phyloP scores from a whole-genome alignment of 1,140 invertebrate genomes.

The Drosophila ironensis region DNA sequence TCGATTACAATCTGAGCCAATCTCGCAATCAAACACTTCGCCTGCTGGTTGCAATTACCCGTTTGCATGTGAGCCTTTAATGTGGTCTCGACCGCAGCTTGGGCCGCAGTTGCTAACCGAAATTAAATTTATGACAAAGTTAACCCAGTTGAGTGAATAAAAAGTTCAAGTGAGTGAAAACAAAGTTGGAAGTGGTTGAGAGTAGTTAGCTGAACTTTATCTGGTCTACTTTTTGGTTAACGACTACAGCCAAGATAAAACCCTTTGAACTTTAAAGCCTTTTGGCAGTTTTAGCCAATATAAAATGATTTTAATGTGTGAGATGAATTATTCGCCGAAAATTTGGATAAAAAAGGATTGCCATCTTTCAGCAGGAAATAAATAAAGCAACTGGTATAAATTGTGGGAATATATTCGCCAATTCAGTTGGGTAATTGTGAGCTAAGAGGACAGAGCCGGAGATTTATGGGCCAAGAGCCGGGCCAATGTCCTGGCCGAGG shows the following conservation, averaged over 20 bases:
- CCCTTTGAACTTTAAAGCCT: not conserved
- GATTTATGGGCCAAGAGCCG: slow-evolving; percentile 23
- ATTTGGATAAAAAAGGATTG: not conserved
- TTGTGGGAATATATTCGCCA: slow-evolving; percentile 1
- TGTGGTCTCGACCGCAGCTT: not conserved
- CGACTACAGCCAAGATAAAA: not conserved
- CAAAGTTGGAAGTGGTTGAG: slow-evolving; percentile 5
- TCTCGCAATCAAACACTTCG: slow-evolving; percentile 63
- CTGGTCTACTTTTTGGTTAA: not conserved
- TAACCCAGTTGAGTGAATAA: not conserved
- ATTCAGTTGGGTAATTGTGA: slow-evolving; percentile 11
- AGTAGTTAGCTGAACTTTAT: not conserved
- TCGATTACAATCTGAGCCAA: slow-evolving; percentile 49
- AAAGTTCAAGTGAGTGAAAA: slow-evolving; percentile 16
- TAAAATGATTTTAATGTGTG: no score
- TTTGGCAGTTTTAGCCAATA: no score
- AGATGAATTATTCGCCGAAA: no score
- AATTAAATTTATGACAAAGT: slow-evolving; percentile 19
- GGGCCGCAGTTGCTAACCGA: not conserved
- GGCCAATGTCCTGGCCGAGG: slow-evolving; percentile 21
- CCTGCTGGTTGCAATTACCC: slow-evolving; percentile 46
- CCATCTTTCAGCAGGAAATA: not conserved
- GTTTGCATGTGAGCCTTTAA: slow-evolving; percentile 7
- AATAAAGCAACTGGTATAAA: slow-evolving; percentile 1
- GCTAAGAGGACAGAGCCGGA: not conserved